Evolutionary conservation across 2,888 invertebrate genomes (phyloP), one percentile per base, ranked within the genome.

Genomic region (Drosophila algonquin): DNA sequence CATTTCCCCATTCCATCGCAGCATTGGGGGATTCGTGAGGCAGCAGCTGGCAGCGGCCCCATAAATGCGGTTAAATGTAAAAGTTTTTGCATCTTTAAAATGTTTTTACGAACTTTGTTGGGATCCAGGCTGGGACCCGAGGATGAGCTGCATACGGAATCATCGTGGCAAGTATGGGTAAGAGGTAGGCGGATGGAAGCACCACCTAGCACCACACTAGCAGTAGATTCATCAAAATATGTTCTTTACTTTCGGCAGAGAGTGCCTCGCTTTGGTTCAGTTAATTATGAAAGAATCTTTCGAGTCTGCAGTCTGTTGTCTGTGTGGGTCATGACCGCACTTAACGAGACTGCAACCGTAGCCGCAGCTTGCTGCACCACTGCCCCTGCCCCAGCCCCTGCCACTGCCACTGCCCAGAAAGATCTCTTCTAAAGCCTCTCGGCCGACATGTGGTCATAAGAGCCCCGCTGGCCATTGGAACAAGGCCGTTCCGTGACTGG

Each of bases 51-150:
- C 70, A 56, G 67, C 65, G 59, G 79, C 68, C 70, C 73, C 89
- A 88, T 88, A 86, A 88, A 83, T 88, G 87, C 77, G 83, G 89
- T 88, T 86, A 88, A 88, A 83, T 88, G 87, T 86, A 88, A 83
- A 83, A 83, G 83, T 83, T 83, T 82, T 75, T 73, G 86, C 82
- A 80, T 86, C 73, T 77, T 77, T 71, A 71, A 69, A 79, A 83
- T 72, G 81, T 88, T 82, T 85, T 72, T 67, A 48, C 74, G 51
- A 88, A 82, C 80, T 85, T 82, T 73, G 79, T 65, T 65, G 62
- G 50, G 52, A 40, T 53, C 53, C 61, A 52, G 59, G 57, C 70
- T 52, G 63, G 21, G 18, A 8, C 1, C 30, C 24, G 32, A 21
- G 53, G 46, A 35, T 35, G 35, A 35, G 45, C 18, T 69, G 65